Evolutionary conservation across 2,113 vertebrate species (phyloP).

Genomic region (Jacana jacana): DNA sequence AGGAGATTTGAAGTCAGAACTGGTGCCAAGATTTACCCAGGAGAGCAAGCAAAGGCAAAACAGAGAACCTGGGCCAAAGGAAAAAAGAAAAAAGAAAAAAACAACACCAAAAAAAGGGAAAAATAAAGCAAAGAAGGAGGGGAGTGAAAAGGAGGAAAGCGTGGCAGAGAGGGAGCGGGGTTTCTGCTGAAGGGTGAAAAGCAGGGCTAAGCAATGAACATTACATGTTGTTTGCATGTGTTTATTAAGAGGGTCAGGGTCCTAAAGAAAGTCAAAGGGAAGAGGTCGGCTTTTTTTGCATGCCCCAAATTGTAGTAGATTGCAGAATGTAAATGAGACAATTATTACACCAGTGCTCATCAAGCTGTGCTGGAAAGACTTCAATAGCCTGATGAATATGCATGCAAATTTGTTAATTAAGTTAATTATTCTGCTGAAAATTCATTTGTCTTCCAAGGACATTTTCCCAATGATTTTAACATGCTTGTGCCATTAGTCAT

Average conservation of each 20-base stretch:
- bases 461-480: constrained; percentile 99
- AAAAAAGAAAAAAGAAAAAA: background rate
- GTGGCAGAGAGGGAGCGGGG: constrained; percentile 15
- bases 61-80: constrained; percentile 77
- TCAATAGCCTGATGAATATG: constrained; percentile 99
- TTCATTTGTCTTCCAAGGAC: constrained; percentile 99
- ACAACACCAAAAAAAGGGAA: constrained; percentile 22
- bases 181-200: constrained; percentile 19
- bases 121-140: constrained; percentile 5
- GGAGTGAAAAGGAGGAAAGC: background rate
- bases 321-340: constrained; percentile 99
- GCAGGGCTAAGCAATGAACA: constrained; percentile 41
- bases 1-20: constrained; percentile 97
- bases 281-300: constrained; percentile 75
- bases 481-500: constrained; percentile 99
- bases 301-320: constrained; percentile 96
- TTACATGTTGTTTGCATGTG: constrained; percentile 32
- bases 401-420: constrained; percentile 99
- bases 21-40: constrained; percentile 98
- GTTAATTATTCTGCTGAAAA: constrained; percentile 99
- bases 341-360: constrained; percentile 99
- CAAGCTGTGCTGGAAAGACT: constrained; percentile 99
- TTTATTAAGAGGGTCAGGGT: constrained; percentile 59
- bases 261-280: constrained; percentile 79
- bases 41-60: constrained; percentile 85